Percentiles rank a stretch among this genome's conserved stretches.
These are phyloP conservation scores for Morpho achilles DNA, from an alignment of 2,888 invertebrate species.

Conservation along the genomic window DNA sequence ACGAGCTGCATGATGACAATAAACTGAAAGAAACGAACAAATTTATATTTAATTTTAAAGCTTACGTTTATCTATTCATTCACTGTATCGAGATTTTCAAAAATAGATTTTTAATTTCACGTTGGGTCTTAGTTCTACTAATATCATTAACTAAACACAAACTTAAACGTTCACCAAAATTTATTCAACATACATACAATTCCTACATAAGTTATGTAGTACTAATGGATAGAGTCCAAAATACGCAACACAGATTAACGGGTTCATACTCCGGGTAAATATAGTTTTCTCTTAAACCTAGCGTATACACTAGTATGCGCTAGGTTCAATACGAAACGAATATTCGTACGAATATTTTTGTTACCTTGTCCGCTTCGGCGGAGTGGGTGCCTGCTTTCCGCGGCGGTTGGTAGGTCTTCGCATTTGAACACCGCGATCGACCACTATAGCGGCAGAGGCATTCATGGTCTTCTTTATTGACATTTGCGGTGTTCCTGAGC, in stretches of 20 bases:
- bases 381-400: slow-evolving; percentile 96
- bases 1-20: slow-evolving; percentile 90
- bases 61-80: too few species aligned
- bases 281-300: too few species aligned
- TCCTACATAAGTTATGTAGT: too few species aligned
- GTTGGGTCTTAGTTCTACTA: not conserved
- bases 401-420: slow-evolving; percentile 91
- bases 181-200: too few species aligned
- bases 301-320: too few species aligned
- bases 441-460: slow-evolving; percentile 45
- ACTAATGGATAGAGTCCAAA: too few species aligned
- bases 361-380: slow-evolving; percentile 96
- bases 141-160: not conserved
- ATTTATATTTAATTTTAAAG: not conserved
- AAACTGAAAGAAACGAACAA: slow-evolving; percentile 69
- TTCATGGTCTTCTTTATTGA: slow-evolving; percentile 51
- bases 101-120: too few species aligned
- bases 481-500: slow-evolving; percentile 77
- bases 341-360: not conserved
- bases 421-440: slow-evolving; percentile 87
- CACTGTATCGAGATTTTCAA: too few species aligned
- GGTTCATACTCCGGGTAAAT: too few species aligned
- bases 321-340: too few species aligned
- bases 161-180: too few species aligned
- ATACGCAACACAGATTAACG: too few species aligned